Conservation (phyloP, 2,888 invertebrate genomes). For the Drosophila austrosaltans region DNA sequence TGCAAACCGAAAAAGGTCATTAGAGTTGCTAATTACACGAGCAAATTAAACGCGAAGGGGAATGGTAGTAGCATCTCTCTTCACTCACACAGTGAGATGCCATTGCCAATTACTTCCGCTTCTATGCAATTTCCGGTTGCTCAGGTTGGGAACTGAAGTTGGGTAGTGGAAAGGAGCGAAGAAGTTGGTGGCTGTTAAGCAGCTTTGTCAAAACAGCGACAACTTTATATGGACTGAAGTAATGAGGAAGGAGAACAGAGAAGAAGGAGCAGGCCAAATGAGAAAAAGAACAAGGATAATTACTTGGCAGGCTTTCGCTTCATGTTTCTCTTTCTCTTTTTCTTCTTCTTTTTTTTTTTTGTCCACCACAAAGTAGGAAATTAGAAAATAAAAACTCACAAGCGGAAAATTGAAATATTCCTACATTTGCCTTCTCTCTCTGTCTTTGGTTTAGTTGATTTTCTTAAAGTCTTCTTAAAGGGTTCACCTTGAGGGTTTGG, state of each 20-base stretch:
- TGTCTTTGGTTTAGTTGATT: neutral
- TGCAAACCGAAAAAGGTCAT: conserved; percentile 51
- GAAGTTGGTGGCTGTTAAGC: conserved; percentile 62
- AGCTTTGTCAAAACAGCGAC: conserved; percentile 69
- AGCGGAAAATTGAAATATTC: conserved; percentile 81
- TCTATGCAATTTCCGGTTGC: conserved; percentile 73
- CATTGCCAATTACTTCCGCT: conserved; percentile 73
- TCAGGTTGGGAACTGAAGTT: conserved; percentile 36
- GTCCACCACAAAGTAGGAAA: conserved; percentile 77
- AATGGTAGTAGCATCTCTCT: conserved; percentile 34
- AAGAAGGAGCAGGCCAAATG: conserved; percentile 26
- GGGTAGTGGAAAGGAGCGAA: neutral
- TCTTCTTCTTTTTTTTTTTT: neutral
- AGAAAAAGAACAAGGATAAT: conserved; percentile 70
- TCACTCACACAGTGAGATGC: conserved; percentile 24
- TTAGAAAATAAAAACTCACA: conserved; percentile 83
- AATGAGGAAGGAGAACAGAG: conserved; percentile 21
- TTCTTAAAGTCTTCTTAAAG: conserved; percentile 42
- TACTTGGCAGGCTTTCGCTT: conserved; percentile 57
- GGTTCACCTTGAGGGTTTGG: conserved; percentile 37
- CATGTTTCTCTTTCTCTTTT: conserved; percentile 11
- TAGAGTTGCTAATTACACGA: conserved; percentile 69
- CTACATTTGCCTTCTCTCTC: neutral
- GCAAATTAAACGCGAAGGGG: conserved; percentile 52
- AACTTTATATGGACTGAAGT: conserved; percentile 60